These are phyloP conservation scores for Poeciliopsis infans DNA, from an alignment of 2,797 vertebrate species.

Conservation along the genomic window DNA sequence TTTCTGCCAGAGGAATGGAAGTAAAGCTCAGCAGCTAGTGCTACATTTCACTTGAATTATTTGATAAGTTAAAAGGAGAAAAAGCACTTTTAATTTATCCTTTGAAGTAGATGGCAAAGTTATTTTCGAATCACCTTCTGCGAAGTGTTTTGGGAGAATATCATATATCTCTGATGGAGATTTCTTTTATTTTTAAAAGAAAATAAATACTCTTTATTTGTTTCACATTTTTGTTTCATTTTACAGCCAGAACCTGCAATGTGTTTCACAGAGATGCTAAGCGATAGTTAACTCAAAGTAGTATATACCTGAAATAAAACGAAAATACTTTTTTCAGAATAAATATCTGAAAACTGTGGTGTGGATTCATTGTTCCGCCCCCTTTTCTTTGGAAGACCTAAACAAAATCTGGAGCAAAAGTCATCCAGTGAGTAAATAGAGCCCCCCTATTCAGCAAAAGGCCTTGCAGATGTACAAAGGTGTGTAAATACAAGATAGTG, in stretches of 20 bases:
- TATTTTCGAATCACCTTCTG: conserved; percentile 15
- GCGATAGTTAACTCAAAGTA: too few species aligned
- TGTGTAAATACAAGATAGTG: not conserved
- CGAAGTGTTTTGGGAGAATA: not conserved
- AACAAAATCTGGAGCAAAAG: too few species aligned
- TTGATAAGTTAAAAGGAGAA: conserved; percentile 19
- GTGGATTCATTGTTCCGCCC: too few species aligned
- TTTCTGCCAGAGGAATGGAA: conserved; percentile 54
- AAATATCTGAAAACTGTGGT: not conserved
- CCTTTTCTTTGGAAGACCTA: too few species aligned
- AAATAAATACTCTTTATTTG: not conserved
- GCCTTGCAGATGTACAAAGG: not conserved
- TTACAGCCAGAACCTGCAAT: not conserved
- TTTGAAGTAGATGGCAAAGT: conserved; percentile 22
- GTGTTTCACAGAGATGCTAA: not conserved
- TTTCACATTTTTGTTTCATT: not conserved
- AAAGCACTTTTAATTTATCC: conserved; percentile 24
- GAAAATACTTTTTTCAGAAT: too few species aligned
- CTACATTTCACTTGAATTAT: conserved; percentile 50
- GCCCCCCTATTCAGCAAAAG: too few species aligned
- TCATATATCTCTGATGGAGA: not conserved
- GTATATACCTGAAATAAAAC: too few species aligned
- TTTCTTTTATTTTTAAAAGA: not conserved
- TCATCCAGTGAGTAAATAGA: too few species aligned
- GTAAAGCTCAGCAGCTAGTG: conserved; percentile 32